Conservation (phyloP, 2,113 vertebrate species). For the Delphinus delphis region DNA sequence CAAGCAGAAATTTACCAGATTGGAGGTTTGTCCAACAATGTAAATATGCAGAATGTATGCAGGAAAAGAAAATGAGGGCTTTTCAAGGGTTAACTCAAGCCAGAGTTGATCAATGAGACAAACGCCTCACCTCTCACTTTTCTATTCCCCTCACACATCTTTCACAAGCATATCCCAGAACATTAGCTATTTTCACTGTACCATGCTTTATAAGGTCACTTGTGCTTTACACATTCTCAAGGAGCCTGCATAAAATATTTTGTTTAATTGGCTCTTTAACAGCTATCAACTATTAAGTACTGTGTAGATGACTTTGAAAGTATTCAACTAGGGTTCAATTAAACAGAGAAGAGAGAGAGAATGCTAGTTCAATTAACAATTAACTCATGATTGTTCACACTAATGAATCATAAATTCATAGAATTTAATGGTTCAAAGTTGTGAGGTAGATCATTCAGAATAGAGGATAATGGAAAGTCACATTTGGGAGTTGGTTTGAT, state of each 20-base stretch:
- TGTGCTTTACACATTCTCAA: conserved; percentile 15
- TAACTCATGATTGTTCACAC: background rate
- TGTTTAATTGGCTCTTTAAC: conserved; percentile 54
- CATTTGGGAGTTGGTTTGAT: background rate
- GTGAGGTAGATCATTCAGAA: background rate
- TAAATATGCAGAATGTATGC: background rate
- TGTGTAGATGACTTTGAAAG: conserved; percentile 44
- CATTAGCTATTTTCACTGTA: background rate
- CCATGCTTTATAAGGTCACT: conserved; percentile 15
- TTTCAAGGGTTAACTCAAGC: background rate
- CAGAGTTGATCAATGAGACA: background rate
- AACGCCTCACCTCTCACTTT: background rate
- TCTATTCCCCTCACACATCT: background rate
- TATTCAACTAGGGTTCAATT: background rate
- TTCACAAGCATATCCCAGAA: background rate
- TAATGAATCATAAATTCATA: background rate
- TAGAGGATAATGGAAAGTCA: background rate
- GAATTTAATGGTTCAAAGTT: background rate
- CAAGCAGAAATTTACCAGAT: background rate
- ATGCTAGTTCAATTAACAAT: background rate
- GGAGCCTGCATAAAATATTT: conserved; percentile 36
- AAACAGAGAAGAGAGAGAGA: background rate
- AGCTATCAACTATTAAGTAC: conserved; percentile 39
- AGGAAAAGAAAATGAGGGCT: background rate
- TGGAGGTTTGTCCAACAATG: background rate